Base-by-base conservation (phyloP, 64 coral and sea anemone genomes). In the Stichodactyla mertensii region DNA sequence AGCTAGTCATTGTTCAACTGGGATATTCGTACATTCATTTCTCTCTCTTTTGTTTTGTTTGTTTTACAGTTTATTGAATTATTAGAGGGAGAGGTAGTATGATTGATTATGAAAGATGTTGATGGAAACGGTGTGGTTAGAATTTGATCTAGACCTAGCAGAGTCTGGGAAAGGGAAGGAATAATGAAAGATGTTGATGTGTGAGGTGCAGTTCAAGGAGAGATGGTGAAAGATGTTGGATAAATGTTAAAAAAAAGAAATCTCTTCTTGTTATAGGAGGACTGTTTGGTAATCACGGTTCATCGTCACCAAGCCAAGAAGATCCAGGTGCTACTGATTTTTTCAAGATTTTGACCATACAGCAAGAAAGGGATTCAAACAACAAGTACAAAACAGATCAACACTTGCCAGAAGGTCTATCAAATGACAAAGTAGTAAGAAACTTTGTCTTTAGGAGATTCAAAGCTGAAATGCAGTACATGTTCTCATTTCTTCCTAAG, bases 381-480 rank as follows among this genome's bases (percentile, higher is more conserved):
- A 74, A 28, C 1, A 74, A 19, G 12, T 31, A 55, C 7, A 82
- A 55, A 57, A 54, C 0, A 27, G 16, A n/a, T 22, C 36, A 53
- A 19, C 80, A 19, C 4, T 51, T 82, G 52, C 52, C 55, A n/a
- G 55, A 6, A n/a, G 16, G 55, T 14, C 14, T 57, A 13, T 5
- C 28, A 22, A 22, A 45, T n/a, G 52, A 82, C 12, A 53, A 64
- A n/a, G 16, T 15, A 9, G 19, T 87, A 55, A 58, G 20, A n/a
- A 54, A 36, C 51, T 24, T 93, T 31, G 80, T 97, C 7, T 55
- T 52, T 5, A 28, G 51, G 57, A 85, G 78, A 58, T 91, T 97
- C 52, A 88, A 87, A 52, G 86, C 51, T 6, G 95, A 97, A 93
- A 97, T 97, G 91, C 52, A 52, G 24, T 66, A 64, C 11, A 61